Base-by-base conservation (phyloP, 92 coral and sea anemone genomes). In the Ricordea florida region DNA sequence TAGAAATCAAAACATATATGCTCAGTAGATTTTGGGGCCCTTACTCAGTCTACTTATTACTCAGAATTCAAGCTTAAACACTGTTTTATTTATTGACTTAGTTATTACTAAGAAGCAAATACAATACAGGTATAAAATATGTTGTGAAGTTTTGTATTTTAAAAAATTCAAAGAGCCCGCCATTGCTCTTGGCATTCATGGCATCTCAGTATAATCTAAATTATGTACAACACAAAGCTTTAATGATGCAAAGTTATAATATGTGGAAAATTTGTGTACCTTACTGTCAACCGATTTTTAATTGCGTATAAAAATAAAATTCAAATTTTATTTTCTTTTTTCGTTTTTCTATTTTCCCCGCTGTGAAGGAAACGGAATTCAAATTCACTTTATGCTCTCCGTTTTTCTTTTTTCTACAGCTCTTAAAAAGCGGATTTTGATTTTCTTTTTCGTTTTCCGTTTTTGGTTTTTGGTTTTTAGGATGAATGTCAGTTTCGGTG, bases 81-180 rank as follows among this genome's bases (percentile, higher is more conserved):
- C 29, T 15, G 59, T 52, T 52, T 52, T 52, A 52, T 52, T 6
- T 25, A 1, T 2, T 10, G 27, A 16, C 35, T 25, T 4, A 27
- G 56, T 20, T 47, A 29, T 44, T 45, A 33, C 34, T 1, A 26
- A 31, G 28, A 41, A 48, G 31, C 14, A 50, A 44, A 61, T 30
- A 29, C 33, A 45, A 62, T 45, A 8, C 34, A 44, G 50, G 22
- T 13, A 36, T 51, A 60, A 58, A 64, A 35, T 16, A 50, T 20
- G 64, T 56, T 31, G 55, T 32, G 46, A 55, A 35, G 44, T 51
- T 43, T 45, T 53, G 53, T 67, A 10, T 38, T 41, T 56, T 40
- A 29, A 66, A 66, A 78, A 62, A 62, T 62, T 76, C 72, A 64
- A 76, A 76, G 47, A 62, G 62, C 76, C 74, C 63, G 74, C 63